Evolutionary conservation across 2,797 vertebrate genomes (phyloP).

Genomic region (Muscicapa striata): DNA sequence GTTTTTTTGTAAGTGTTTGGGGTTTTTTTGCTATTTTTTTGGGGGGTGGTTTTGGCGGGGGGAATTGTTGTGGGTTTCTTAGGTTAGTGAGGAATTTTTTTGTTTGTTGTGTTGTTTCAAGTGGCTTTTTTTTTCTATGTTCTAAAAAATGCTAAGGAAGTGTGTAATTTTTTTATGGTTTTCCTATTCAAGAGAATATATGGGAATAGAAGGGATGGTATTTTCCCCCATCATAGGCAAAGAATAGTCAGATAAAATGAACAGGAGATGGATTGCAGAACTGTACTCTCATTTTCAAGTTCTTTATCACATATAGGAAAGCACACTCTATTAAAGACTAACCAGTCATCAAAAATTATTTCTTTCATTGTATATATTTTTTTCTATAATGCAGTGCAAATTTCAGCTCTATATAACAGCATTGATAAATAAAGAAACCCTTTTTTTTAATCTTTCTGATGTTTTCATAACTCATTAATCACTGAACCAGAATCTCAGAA

Average conservation of each 20-base stretch:
- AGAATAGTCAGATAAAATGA: not conserved
- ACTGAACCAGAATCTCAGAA: not conserved
- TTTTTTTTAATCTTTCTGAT: not conserved
- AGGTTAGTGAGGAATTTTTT: not conserved
- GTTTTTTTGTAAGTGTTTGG: not conserved
- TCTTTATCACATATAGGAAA: not conserved
- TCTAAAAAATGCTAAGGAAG: not conserved
- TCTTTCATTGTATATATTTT: not conserved
- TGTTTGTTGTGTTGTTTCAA: not conserved
- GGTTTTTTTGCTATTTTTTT: not conserved
- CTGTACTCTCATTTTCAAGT: not conserved
- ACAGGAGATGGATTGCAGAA: not conserved
- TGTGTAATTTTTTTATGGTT: not conserved
- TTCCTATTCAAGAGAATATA: not conserved
- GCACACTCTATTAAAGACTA: not conserved
- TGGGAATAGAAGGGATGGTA: not conserved
- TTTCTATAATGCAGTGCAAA: not conserved
- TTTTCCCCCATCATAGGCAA: not conserved
- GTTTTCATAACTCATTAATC: not conserved
- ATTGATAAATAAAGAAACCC: not conserved
- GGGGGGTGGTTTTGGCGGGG: fast-evolving
- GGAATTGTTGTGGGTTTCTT: not conserved
- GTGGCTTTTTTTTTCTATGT: not conserved
- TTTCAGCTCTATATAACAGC: not conserved
- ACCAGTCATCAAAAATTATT: not conserved